Conservation (phyloP, 2,797 vertebrate genomes). For the Enteromius anoplus region DNA sequence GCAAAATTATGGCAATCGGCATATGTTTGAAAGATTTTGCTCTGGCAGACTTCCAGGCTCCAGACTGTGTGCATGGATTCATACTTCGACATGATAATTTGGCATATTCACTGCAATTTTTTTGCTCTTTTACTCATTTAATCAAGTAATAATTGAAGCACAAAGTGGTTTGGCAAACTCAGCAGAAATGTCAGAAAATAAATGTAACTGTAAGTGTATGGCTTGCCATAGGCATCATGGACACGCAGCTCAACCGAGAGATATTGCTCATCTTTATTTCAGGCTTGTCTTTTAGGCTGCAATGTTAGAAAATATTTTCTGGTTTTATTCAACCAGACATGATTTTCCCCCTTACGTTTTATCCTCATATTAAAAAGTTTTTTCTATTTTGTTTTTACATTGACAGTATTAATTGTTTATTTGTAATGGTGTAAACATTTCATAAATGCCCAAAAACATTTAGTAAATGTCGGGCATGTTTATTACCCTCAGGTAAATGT, state of each 20-base stretch:
- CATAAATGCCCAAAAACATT: conserved; percentile 3
- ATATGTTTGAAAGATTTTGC: conserved; percentile 8
- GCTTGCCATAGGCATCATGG: not conserved
- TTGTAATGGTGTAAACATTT: not conserved
- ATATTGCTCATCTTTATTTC: conserved; percentile 32
- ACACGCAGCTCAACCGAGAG: conserved; percentile 28
- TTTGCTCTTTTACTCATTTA: not conserved
- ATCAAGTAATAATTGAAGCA: conserved; percentile 21
- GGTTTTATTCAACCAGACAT: not conserved
- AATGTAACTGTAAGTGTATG: conserved; percentile 13
- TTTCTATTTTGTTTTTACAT: not conserved
- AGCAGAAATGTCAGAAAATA: conserved; percentile 40
- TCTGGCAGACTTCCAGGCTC: not conserved
- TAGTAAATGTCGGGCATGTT: conserved; percentile 27
- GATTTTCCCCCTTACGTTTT: not conserved
- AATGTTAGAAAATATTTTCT: conserved; percentile 14
- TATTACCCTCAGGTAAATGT: conserved; percentile 18
- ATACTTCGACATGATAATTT: not conserved
- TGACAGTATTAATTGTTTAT: not conserved
- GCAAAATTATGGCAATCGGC: not conserved
- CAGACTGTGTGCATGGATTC: conserved; percentile 9
- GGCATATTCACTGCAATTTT: not conserved
- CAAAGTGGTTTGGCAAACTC: conserved; percentile 9
- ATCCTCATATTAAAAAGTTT: not conserved
- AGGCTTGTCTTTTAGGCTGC: not conserved